Base-by-base conservation (phyloP, 2,888 invertebrate species). In the Cremastinae sp. region DNA sequence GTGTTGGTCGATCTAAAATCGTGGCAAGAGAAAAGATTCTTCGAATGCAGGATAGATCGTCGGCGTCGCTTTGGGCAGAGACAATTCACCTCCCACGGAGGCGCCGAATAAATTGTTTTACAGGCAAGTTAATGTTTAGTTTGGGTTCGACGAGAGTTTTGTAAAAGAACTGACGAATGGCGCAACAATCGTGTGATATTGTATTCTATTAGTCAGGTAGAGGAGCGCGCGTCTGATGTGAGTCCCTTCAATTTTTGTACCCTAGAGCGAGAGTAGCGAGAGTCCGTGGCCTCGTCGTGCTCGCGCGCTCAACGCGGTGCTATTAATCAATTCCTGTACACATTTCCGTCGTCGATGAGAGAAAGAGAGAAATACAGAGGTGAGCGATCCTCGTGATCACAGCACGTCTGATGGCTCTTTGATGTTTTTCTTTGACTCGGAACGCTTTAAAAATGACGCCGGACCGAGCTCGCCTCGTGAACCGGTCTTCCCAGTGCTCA, bases 21-120 rank as follows among this genome's bases (percentile, higher is more conserved):
- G 47, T 47, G 16, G 62, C 41, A 49, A 49, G 37, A 47, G 71
- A 45, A 68, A 47, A 56, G 55, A 35, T 66, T 62, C 9, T 62
- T 16, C 43, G 5, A 39, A 47, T 18, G 45, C 55, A 49, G 58
- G 41, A 53, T 64, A 56, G 75, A 78, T 69, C 77, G 81, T 73
- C 83, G 85, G 83, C 78, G 72, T 58, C 76, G 78, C 82, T 79
- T 66, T 75, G 72, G 62, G 80, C 78, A 83, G 83, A 87, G 83
- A 88, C 87, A 87, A 85, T 86, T 79, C 81, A 72, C 82, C 83
- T 78, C 86, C 85, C 77, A 85, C 75, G 78, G 87, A 72, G 85
- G 73, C 81, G 80, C 80, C 80, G 78, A 84, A 86, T 83, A 86
- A 88, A 86, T 87, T 86, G 85, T 86, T 86, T 84, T 81, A 81